These are phyloP conservation scores for Anniella stebbinsi DNA, from an alignment of 2,797 vertebrate genomes.

Conservation along the genomic window DNA sequence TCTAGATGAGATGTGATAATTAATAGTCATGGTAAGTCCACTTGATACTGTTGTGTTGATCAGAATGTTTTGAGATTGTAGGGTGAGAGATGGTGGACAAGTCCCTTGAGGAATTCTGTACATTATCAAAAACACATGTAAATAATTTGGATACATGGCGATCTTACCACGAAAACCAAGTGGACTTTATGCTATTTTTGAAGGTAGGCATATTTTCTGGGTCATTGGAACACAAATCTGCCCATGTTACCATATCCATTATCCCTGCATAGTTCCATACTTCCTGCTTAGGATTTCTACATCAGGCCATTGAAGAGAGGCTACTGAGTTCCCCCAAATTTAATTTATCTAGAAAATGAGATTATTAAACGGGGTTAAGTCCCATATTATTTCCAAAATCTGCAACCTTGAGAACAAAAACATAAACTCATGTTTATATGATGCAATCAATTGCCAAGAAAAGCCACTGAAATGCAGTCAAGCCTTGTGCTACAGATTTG, in stretches of 20 bases:
- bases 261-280: not conserved
- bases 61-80: not conserved
- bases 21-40: not conserved
- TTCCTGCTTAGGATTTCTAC: not conserved
- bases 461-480: not conserved
- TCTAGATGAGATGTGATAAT: not conserved
- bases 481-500: not conserved
- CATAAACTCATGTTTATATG: not conserved
- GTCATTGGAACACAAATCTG: not conserved
- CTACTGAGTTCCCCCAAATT: not conserved
- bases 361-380: not conserved
- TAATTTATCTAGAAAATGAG: not conserved
- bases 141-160: not conserved
- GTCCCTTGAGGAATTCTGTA: not conserved
- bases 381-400: not conserved
- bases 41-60: not conserved
- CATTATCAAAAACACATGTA: not conserved
- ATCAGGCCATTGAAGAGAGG: not conserved
- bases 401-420: not conserved
- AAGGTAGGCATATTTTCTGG: not conserved
- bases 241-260: not conserved
- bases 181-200: too few species aligned
- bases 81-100: not conserved
- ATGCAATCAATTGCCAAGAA: conserved; percentile 8
- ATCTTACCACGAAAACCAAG: not conserved